Evolutionary conservation across 2,888 invertebrate species (phyloP).

Genomic region (Cistogaster globosa): DNA sequence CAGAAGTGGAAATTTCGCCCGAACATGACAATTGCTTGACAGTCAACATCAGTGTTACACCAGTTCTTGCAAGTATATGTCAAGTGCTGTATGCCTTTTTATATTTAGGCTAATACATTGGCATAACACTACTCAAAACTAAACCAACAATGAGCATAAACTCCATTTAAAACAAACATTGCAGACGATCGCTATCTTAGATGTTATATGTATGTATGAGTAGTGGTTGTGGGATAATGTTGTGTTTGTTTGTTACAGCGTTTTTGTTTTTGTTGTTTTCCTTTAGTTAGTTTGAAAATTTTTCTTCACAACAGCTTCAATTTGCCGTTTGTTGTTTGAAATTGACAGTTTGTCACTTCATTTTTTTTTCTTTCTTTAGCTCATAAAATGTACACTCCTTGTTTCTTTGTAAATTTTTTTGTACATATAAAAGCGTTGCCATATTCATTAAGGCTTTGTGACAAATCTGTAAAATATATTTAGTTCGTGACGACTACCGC

Average conservation of each 20-base stretch:
- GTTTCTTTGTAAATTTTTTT: conserved; percentile 34
- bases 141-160: conserved; percentile 44
- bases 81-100: conserved; percentile 77
- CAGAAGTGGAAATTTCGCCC: conserved; percentile 76
- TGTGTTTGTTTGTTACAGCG: conserved; percentile 13
- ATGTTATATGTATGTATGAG: conserved; percentile 7
- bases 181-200: conserved; percentile 69
- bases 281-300: conserved; percentile 32
- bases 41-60: conserved; percentile 78
- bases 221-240: conserved; percentile 55
- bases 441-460: neutral
- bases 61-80: conserved; percentile 76
- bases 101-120: conserved; percentile 73
- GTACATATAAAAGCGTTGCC: conserved; percentile 32
- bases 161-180: conserved; percentile 32
- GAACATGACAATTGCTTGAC: conserved; percentile 77
- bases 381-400: conserved; percentile 61
- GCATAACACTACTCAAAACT: conserved; percentile 61
- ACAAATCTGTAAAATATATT: too few species aligned
- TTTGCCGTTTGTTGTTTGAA: conserved; percentile 71
- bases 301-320: conserved; percentile 58
- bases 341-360: conserved; percentile 80
- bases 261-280: conserved; percentile 20
- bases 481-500: too few species aligned
- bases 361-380: conserved; percentile 66